Evolutionary conservation across 2,888 invertebrate genomes (phyloP), one percentile per base, ranked within the genome.

Genomic region (Chymomyza procnemis): DNA sequence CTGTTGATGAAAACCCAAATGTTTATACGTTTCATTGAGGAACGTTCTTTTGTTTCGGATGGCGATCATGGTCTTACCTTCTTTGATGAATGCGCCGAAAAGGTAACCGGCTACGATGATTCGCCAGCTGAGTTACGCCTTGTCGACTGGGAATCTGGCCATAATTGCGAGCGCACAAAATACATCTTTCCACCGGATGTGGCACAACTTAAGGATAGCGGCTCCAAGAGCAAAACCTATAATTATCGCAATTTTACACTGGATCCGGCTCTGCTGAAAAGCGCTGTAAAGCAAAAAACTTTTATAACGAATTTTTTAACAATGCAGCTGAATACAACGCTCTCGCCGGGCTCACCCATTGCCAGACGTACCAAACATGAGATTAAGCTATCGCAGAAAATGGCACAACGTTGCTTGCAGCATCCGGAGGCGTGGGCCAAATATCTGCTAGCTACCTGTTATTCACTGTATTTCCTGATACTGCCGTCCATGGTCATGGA

Each of bases 1-100:
- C 92, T 96, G 78, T 92, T 98, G 89, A 96, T 97, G 93, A 95
- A 95, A 84, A 99, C 99, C 1, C 99, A 99, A 92, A 97, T 97
- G 96, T 99, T 99, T 92, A 97, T 97, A 76, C 94, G 98, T 61
- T 99, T 99, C 91, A 99, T 99, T 74, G 99, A 99, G 91, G 99
- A 99, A 91, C 93, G 99, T 19, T 98, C 98, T 78, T 99, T 99
- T 91, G 97, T 99, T 0, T 97, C 98, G n/a, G 99, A 99, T 89
- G 97, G 96, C 85, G 99, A 99, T 92, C 97, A 97, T 70, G 97
- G 97, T 57, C 92, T 99, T 66, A 97, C 96, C 14, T 97, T 97
- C 91, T 99, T 99, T 89, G 99, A 99, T 91, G 99, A 99, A 88
- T 99, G 99, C 90, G 95, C 96, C 6, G 98, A 98, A 88, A 94